Evolutionary conservation across 2,113 vertebrate species (phyloP), one percentile per base, ranked within the genome.

Genomic region (Nesogale talazaci): DNA sequence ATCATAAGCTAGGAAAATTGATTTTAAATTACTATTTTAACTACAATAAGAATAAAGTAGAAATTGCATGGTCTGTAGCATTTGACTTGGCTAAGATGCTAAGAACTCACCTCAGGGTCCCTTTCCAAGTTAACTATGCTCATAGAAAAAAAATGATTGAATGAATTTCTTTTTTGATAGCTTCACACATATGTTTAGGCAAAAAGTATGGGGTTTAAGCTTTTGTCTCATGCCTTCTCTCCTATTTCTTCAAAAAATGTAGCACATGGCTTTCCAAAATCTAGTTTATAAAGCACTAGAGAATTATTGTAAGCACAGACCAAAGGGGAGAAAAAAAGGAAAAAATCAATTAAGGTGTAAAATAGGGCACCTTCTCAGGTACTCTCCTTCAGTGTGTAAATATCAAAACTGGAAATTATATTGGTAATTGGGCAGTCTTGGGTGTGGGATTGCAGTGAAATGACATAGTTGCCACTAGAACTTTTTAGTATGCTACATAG

Each of bases 1-100:
- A 76, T 80, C 72, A 57, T 20, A 75, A 83, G 86, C 75, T 94
- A 36, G 27, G 86, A 57, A 94, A 86, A 61, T 56, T 17, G 79
- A 19, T 78, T 95, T 95, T 90, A 80, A 95, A 40, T 94, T 81
- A 81, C 80, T 70, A 84, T 84, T 83, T n/a, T 94, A 91, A 92
- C 69, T 78, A 81, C 57, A 91, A 72, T 23, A 76, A 88, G 82
- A 92, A 85, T 79, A 82, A 95, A 83, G 69, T 34, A 83, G 57
- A 42, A 79, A 70, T 91, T 84, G 86, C 65, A 57, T 65, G 79
- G 89, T 93, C 84, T 89, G 82, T 91, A 82, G 74, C 69, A 70
- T 92, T 94, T 59, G 78, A 86, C 89, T 92, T 91, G 84, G 4
- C 78, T 91, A 82, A 81, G 56, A 75, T 31, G 78, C 34, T 89